Evolutionary conservation across 2,113 vertebrate species (phyloP), one percentile per base, ranked within the genome.

Genomic region (Nannobrachium achirus): DNA sequence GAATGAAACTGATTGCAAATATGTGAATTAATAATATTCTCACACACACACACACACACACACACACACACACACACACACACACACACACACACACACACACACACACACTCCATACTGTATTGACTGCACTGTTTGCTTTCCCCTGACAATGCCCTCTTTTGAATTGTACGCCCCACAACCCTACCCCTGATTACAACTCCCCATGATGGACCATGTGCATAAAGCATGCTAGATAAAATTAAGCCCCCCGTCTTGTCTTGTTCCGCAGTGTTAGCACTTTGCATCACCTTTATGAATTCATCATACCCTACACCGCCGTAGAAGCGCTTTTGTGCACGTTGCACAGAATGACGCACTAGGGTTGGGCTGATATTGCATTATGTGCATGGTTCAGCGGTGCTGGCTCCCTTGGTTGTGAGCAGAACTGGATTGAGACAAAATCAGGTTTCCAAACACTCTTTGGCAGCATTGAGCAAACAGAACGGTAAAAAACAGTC

Each of bases 1-100:
- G 71, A 89, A 89, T 85, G 83, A 76, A 85, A 83, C 87, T 66
- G 16, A 19, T 71, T 75, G 10, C 57, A 55, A 56, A 49, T 6
- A 18, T 2, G 48, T 45, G 10, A 9, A 11, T 8, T 9, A 3
- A 3, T 46, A 10, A 11, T 45, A 11, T 46, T 46, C 14, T 46
- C 1, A 46, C 10, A 8, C n/a, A n/a, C n/a, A n/a, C n/a, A n/a
- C n/a, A n/a, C n/a, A n/a, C n/a, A n/a, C n/a, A n/a, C n/a, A n/a
- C n/a, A n/a, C n/a, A n/a, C n/a, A n/a, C n/a, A n/a, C n/a, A n/a
- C n/a, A n/a, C n/a, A n/a, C n/a, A n/a, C n/a, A n/a, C n/a, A n/a
- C n/a, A n/a, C n/a, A n/a, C n/a, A n/a, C n/a, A n/a, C n/a, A n/a
- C n/a, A n/a, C n/a, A n/a, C n/a, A n/a, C n/a, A n/a, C n/a, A n/a